These are phyloP conservation scores for Ennomos quercinarius DNA, from an alignment of 2,888 invertebrate genomes.

Conservation along the genomic window DNA sequence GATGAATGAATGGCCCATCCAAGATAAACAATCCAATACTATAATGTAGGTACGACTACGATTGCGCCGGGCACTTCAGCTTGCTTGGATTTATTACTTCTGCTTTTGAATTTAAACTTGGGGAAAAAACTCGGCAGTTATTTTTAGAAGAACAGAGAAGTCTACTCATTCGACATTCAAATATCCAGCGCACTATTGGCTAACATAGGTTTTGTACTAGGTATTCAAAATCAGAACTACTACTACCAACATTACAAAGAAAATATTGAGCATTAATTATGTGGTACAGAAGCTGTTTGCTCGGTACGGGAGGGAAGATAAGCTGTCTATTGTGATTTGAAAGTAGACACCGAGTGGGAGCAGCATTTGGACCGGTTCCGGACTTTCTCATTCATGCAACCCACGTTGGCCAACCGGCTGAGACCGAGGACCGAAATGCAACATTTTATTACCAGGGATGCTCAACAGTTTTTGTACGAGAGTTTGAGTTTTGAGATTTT, in stretches of 20 bases:
- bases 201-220: no score
- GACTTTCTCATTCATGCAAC: slow-evolving; percentile 82
- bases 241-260: no score
- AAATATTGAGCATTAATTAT: slow-evolving; percentile 40
- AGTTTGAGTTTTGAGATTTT: not conserved
- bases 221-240: no score
- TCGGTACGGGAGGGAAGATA: slow-evolving; percentile 63
- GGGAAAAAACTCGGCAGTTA: no score
- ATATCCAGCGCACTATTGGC: not conserved
- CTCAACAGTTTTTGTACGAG: not conserved
- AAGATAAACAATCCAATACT: no score
- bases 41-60: no score
- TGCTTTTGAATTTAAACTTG: no score
- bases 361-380: slow-evolving; percentile 72
- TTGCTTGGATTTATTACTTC: no score
- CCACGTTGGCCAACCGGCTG: slow-evolving; percentile 62
- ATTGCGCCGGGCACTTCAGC: no score
- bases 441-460: slow-evolving; percentile 45
- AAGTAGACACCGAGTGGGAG: slow-evolving; percentile 79
- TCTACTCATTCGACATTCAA: no score
- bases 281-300: slow-evolving; percentile 57
- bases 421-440: slow-evolving; percentile 53
- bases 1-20: no score
- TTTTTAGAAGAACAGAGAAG: no score
- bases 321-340: slow-evolving; percentile 82